Base-by-base conservation (phyloP, 1,140 invertebrate genomes). In the Lordiphosa stackelbergi region DNA sequence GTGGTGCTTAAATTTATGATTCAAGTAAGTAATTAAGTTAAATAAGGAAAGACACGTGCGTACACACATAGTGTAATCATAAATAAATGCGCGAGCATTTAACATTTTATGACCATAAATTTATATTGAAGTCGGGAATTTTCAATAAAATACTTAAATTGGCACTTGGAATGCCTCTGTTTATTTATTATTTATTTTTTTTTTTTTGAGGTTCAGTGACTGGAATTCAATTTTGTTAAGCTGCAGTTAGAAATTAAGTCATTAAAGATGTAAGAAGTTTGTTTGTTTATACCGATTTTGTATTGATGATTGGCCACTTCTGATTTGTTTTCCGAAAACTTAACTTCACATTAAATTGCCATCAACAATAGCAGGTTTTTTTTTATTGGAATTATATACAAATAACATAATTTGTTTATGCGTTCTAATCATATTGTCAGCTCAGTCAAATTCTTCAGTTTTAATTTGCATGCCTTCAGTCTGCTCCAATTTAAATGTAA, bases 401-500 rank as follows among this genome's bases (percentile, higher is more conserved):
- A 58, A 16, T 57, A 28, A 42, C 49, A 38, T 55, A 41, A 24
- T 48, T 65, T 40, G 36, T 60, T 53, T 28, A 22, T 42, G 13
- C 42, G 19, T 45, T 45, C n/a, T 45, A 24, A 13, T 41, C 28
- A 31, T 12, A 41, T 16, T 41, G 12, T 9, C 38, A 16, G 16
- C 16, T 41, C 38, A 42, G 28, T 31, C 7, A 31, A 31, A 31
- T 2, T 31, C 28, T 31, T 31, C 28, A 31, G 5, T 5, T 57
- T 54, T 61, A 40, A 49, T 49, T 11, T 47, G 45, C 19, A 16
- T 40, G 35, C 4, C 56, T 70, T 55, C 63, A 61, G 73, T 73
- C 63, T 69, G 78, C 58, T 83, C 77, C 77, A 77, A 83, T 84
- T 73, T 84, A 84, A 73, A 83, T 83, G 78, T 73, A 83, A 83